These are phyloP conservation scores for Calidris pygmaea DNA, from an alignment of 2,113 vertebrate species.

Conservation along the genomic window DNA sequence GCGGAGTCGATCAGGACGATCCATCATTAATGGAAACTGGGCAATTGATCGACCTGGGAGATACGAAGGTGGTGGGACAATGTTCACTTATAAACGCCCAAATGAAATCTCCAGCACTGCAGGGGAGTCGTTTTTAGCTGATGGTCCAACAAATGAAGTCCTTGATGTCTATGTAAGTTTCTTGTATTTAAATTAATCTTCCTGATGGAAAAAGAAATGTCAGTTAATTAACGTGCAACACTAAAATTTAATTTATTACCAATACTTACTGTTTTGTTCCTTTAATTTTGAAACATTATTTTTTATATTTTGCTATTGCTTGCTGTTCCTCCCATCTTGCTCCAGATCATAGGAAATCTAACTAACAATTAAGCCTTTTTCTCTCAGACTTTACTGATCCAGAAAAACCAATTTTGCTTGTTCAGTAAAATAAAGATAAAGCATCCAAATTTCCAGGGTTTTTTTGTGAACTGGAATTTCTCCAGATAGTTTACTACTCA, in stretches of 20 bases:
- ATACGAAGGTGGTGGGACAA: conserved; percentile 91
- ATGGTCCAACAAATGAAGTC: conserved; percentile 93
- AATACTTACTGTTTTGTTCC: neutral
- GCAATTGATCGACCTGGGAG: conserved; percentile 93
- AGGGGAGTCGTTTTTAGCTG: conserved; percentile 91
- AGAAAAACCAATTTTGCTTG: conserved; percentile 39
- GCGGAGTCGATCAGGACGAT: conserved; percentile 87
- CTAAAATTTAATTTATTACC: neutral
- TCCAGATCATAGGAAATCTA: neutral
- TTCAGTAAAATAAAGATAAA: conserved; percentile 51
- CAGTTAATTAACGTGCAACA: neutral
- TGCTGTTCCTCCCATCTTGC: neutral
- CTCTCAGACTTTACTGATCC: conserved; percentile 9
- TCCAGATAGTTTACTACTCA: neutral
- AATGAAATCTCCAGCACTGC: conserved; percentile 95
- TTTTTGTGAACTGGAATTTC: conserved; percentile 25
- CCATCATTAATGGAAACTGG: conserved; percentile 97
- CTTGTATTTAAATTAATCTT: neutral
- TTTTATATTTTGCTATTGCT: neutral
- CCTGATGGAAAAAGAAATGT: neutral
- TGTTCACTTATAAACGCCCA: conserved; percentile 93
- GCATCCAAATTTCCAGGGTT: neutral
- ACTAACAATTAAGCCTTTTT: neutral
- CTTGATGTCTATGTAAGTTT: conserved; percentile 93
- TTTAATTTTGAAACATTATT: neutral